Evolutionary conservation across 92 coral and sea anemone species (phyloP).

Genomic region (Plumapathes pennacea): DNA sequence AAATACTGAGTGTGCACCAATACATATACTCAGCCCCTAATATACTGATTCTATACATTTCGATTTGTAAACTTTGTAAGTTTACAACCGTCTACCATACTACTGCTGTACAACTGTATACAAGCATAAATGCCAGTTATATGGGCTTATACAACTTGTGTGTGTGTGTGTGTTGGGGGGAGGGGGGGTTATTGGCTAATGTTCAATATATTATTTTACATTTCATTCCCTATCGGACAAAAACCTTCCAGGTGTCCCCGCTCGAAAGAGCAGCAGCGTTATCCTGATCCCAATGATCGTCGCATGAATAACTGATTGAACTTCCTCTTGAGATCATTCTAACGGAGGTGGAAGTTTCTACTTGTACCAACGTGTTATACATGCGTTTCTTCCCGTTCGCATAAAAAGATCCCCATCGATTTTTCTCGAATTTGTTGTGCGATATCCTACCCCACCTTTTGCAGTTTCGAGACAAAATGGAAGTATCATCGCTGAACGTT

Average conservation of each 20-base stretch:
- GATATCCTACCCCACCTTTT: slow-evolving; percentile 53
- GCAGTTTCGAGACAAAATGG: slow-evolving; percentile 25
- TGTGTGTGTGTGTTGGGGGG: too few species aligned
- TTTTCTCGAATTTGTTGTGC: neutral
- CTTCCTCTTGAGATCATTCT: neutral
- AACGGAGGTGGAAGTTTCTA: neutral
- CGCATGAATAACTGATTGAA: too few species aligned
- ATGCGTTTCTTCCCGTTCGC: neutral
- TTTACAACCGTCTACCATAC: too few species aligned
- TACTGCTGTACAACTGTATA: too few species aligned
- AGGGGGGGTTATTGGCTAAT: too few species aligned
- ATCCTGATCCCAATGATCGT: slow-evolving; percentile 6
- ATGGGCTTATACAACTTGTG: too few species aligned
- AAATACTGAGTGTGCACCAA: too few species aligned
- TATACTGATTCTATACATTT: too few species aligned
- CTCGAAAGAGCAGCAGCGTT: neutral
- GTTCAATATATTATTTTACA: too few species aligned
- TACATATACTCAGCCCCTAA: too few species aligned
- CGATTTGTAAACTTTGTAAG: too few species aligned
- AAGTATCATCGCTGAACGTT: slow-evolving; percentile 34
- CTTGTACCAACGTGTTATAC: neutral
- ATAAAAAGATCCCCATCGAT: slow-evolving; percentile 14
- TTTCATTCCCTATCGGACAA: slow-evolving; percentile 37
- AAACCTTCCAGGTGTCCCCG: slow-evolving; percentile 32
- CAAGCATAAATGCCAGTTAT: too few species aligned